Percentiles rank a stretch among this genome's conserved stretches.
phyloP scores from a whole-genome alignment of 2,888 invertebrate genomes.

The Ormyrus rosae region DNA sequence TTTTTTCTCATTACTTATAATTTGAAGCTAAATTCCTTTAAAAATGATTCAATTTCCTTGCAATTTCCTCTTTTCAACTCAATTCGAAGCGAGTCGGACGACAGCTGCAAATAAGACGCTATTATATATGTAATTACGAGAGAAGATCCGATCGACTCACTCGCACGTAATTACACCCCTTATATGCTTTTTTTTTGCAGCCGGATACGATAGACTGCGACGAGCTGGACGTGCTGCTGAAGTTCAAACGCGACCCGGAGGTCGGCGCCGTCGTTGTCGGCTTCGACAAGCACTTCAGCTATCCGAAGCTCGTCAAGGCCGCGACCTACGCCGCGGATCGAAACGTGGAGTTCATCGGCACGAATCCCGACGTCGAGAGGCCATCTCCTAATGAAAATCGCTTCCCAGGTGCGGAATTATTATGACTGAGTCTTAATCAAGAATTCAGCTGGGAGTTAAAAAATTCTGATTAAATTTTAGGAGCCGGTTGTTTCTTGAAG shows the following conservation, averaged over 20 bases:
- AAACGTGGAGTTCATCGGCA: slow-evolving; percentile 90
- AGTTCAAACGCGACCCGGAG: slow-evolving; percentile 83
- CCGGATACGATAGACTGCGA: slow-evolving; percentile 73
- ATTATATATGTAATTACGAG: too few species aligned
- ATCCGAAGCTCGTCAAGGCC: slow-evolving; percentile 93
- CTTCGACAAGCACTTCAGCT: slow-evolving; percentile 95
- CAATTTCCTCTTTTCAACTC: too few species aligned
- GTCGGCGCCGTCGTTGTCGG: slow-evolving; percentile 97
- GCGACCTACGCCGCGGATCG: slow-evolving; percentile 90
- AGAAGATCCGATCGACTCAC: too few species aligned
- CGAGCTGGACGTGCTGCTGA: slow-evolving; percentile 64
- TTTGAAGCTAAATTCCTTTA: too few species aligned
- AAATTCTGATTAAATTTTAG: slow-evolving; percentile 67
- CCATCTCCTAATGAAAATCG: slow-evolving; percentile 67
- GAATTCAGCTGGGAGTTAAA: background rate
- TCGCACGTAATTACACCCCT: too few species aligned
- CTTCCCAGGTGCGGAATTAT: slow-evolving; percentile 62
- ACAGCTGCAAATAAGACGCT: too few species aligned
- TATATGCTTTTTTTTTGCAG: slow-evolving; percentile 64
- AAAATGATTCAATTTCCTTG: too few species aligned
- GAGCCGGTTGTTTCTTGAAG: slow-evolving; percentile 91
- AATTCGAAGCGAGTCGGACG: too few species aligned
- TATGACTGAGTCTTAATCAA: too few species aligned
- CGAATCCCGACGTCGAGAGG: slow-evolving; percentile 87
- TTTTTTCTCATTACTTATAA: too few species aligned